These are phyloP conservation scores for Frieseomelitta varia DNA, from an alignment of 1,140 invertebrate genomes.

Conservation along the genomic window DNA sequence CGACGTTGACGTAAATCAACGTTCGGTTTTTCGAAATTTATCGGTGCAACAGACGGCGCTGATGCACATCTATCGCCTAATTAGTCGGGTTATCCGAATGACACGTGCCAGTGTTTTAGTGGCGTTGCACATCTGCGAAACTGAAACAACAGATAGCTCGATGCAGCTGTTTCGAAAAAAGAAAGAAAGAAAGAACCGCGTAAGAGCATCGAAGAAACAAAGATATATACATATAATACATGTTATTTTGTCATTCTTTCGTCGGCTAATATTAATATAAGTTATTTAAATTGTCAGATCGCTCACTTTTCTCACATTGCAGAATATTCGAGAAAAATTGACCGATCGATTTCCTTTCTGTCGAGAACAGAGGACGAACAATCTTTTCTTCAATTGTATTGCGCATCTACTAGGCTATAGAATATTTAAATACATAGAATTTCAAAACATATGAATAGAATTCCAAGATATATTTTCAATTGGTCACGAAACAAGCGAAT, in stretches of 20 bases:
- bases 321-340: too few species aligned
- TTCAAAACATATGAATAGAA: too few species aligned
- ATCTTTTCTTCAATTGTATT: too few species aligned
- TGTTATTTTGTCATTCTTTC: slow-evolving; percentile 38
- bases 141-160: slow-evolving; percentile 61
- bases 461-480: too few species aligned
- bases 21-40: slow-evolving; percentile 42
- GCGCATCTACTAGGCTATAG: too few species aligned
- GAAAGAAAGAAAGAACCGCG: slow-evolving; percentile 6
- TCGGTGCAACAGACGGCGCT: slow-evolving; percentile 43
- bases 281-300: slow-evolving; percentile 9
- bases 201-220: not conserved
- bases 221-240: slow-evolving; percentile 37
- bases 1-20: slow-evolving; percentile 28
- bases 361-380: too few species aligned
- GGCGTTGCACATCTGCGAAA: slow-evolving; percentile 63
- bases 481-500: too few species aligned
- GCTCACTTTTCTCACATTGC: not conserved
- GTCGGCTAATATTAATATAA: slow-evolving; percentile 53
- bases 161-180: slow-evolving; percentile 57
- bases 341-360: too few species aligned
- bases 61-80: slow-evolving; percentile 56
- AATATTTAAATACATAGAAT: too few species aligned
- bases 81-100: slow-evolving; percentile 59
- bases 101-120: slow-evolving; percentile 57